Evolutionary conservation across 1,140 invertebrate genomes (phyloP).

Genomic region (Notospermus geniculatus): DNA sequence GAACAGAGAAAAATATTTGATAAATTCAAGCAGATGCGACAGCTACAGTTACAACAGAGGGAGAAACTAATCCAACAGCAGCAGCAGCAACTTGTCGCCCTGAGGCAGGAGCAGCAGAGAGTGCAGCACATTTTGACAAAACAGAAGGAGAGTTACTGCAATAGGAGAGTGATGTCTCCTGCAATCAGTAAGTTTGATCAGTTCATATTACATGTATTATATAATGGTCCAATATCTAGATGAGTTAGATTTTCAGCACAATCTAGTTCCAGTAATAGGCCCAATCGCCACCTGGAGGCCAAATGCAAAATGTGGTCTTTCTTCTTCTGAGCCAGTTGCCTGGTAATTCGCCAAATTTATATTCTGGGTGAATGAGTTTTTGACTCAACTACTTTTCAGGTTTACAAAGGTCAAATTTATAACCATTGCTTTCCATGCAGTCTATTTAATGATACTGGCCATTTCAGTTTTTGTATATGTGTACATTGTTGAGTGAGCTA

Average conservation of each 20-base stretch:
- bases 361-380: no score
- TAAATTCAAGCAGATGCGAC: constrained; percentile 43
- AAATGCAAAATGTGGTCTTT: neutral
- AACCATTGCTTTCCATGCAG: no score
- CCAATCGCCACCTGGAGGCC: neutral
- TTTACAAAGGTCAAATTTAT: no score
- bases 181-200: neutral
- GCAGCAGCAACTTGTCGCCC: constrained; percentile 37
- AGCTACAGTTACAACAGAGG: constrained; percentile 47
- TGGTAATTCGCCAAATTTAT: no score
- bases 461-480: no score
- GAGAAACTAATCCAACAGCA: constrained; percentile 47
- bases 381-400: no score
- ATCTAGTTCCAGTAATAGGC: neutral
- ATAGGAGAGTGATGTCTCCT: neutral
- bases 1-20: constrained; percentile 43
- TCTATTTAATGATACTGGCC: no score
- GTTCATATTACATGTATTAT: neutral
- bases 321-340: neutral
- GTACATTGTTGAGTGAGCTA: no score
- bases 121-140: constrained; percentile 39
- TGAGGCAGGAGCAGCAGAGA: constrained; percentile 38
- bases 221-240: neutral
- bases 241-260: neutral
- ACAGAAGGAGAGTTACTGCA: constrained; percentile 24